Conservation (phyloP, 2,113 vertebrate genomes). For the Aphelocoma coerulescens region DNA sequence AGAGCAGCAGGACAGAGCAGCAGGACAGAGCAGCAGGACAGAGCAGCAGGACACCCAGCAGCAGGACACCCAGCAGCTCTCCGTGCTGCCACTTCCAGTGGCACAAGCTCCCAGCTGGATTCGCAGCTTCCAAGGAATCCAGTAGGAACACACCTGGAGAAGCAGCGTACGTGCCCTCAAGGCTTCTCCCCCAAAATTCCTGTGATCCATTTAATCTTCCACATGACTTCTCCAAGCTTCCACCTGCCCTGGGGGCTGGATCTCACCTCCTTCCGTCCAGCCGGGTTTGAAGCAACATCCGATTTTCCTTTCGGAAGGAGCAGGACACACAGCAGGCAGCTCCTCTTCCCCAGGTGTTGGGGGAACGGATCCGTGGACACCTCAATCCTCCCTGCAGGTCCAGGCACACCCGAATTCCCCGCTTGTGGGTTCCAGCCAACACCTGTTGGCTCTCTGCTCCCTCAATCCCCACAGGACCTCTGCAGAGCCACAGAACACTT, state of each 20-base stretch:
- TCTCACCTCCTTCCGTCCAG: not conserved
- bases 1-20: too few species aligned
- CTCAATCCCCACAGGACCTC: not conserved
- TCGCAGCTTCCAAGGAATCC: not conserved
- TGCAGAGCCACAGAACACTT: not conserved
- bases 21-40: not conserved
- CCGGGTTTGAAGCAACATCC: not conserved
- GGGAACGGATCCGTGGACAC: too few species aligned
- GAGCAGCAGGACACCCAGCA: not conserved
- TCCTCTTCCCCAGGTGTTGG: not conserved
- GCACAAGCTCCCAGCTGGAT: not conserved
- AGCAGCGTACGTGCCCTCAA: fast-evolving
- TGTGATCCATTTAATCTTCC: not conserved
- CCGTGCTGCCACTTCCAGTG: fast-evolving
- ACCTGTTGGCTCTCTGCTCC: not conserved
- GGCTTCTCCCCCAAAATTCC: not conserved
- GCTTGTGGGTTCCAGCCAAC: not conserved
- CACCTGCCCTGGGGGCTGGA: not conserved
- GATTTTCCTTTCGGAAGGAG: not conserved
- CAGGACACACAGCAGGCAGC: not conserved
- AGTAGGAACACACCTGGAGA: not conserved
- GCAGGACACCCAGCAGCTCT: not conserved
- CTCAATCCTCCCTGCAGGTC: not conserved
- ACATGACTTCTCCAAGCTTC: not conserved
- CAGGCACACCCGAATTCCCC: not conserved